phyloP scores from a whole-genome alignment of 2,888 invertebrate genomes.

The Cheilosia vernalis region DNA sequence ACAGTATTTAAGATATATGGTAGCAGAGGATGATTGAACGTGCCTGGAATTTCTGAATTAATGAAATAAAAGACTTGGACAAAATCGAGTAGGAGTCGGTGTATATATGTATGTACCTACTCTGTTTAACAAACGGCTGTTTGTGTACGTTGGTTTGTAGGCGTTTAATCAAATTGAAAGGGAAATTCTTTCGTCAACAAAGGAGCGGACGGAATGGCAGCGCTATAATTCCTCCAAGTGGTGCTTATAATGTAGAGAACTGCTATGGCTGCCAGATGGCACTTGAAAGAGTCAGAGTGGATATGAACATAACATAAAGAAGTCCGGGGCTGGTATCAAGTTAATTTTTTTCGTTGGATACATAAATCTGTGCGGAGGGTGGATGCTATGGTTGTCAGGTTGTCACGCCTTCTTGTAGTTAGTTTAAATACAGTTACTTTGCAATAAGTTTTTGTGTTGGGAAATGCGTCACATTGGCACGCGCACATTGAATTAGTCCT shows the following conservation, averaged over 20 bases:
- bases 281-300: not conserved
- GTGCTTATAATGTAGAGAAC: not conserved
- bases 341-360: not conserved
- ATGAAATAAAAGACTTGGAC: conserved; percentile 3
- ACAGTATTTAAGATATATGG: not conserved
- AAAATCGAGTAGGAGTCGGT: conserved; percentile 1
- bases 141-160: not conserved
- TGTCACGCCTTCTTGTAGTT: too few species aligned
- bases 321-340: not conserved
- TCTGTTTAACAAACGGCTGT: not conserved
- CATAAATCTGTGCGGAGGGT: too few species aligned
- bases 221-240: not conserved
- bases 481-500: too few species aligned
- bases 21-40: not conserved
- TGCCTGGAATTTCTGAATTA: conserved; percentile 4
- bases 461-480: too few species aligned
- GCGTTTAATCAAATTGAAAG: conserved; percentile 8
- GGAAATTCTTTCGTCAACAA: conserved; percentile 3
- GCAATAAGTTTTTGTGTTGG: too few species aligned
- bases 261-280: not conserved
- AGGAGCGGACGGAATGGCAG: not conserved
- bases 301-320: not conserved
- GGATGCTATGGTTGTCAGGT: too few species aligned
- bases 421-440: too few species aligned
- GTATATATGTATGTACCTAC: too few species aligned